phyloP scores from a whole-genome alignment of 2,797 vertebrate species.

The Malurus leucopterus region DNA sequence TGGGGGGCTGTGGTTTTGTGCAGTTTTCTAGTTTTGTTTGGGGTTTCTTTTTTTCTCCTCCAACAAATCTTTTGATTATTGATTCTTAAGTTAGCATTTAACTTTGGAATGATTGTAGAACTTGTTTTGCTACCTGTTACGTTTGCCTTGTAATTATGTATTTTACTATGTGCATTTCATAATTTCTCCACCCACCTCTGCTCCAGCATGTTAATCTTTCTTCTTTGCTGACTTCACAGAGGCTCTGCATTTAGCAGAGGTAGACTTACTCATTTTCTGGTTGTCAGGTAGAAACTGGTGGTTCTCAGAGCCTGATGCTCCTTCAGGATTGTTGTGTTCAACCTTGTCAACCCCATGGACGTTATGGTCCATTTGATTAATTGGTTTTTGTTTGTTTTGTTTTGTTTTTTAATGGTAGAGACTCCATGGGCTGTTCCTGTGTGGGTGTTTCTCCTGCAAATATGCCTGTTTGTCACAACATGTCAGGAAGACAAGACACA shows the following conservation, averaged over 20 bases:
- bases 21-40: neutral
- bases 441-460: conserved; percentile 38
- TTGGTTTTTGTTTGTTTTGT: neutral
- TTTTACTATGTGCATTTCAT: conserved; percentile 59
- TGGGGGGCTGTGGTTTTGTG: neutral
- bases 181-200: conserved; percentile 55
- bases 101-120: conserved; percentile 46
- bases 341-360: neutral
- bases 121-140: conserved; percentile 58
- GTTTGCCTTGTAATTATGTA: conserved; percentile 59
- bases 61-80: conserved; percentile 13
- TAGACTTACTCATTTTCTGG: neutral
- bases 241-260: neutral
- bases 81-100: conserved; percentile 40
- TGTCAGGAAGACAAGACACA: neutral
- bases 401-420: neutral
- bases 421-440: neutral
- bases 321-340: neutral
- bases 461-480: neutral
- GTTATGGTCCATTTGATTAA: neutral
- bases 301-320: neutral
- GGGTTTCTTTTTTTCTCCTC: neutral
- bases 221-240: conserved; percentile 29
- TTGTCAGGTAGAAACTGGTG: neutral
- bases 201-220: conserved; percentile 37